phyloP scores from a whole-genome alignment of 2,113 vertebrate genomes.

The Ptilorrhoa leucosticta region DNA sequence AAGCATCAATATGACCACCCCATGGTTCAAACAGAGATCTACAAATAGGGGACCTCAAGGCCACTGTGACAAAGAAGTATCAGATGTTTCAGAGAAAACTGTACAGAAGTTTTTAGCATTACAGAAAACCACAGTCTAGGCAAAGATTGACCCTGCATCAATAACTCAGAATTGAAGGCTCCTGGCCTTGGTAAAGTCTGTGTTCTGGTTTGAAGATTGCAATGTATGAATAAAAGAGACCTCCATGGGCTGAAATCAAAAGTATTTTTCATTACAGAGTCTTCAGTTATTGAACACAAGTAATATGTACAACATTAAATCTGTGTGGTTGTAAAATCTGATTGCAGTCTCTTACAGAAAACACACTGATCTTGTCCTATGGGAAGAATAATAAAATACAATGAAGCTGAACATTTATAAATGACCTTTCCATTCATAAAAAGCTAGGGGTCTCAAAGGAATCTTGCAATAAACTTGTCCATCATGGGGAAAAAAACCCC shows the following conservation, averaged over 20 bases:
- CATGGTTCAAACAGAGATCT: neutral
- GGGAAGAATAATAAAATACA: slow-evolving; percentile 47
- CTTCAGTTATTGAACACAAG: slow-evolving; percentile 16
- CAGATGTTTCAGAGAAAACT: neutral
- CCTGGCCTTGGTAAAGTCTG: neutral
- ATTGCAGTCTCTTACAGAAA: slow-evolving; percentile 28
- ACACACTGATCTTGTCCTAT: neutral
- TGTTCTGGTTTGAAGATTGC: neutral
- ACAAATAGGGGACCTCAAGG: neutral
- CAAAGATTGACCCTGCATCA: slow-evolving; percentile 9
- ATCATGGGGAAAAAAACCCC: neutral
- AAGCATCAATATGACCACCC: neutral
- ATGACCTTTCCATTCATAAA: slow-evolving; percentile 70
- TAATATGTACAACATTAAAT: slow-evolving; percentile 26
- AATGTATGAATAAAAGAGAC: neutral
- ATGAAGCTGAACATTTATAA: slow-evolving; percentile 53
- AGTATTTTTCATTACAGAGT: neutral
- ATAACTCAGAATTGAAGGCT: slow-evolving; percentile 22
- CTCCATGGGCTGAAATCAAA: neutral
- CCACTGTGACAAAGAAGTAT: slow-evolving; percentile 16
- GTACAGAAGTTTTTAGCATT: neutral
- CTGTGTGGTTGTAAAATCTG: neutral
- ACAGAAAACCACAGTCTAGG: slow-evolving; percentile 17
- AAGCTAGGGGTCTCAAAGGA: slow-evolving; percentile 55
- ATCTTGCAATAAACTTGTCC: slow-evolving; percentile 48